phyloP scores from a whole-genome alignment of 2,113 vertebrate genomes.

The Myrmecobius fasciatus region DNA sequence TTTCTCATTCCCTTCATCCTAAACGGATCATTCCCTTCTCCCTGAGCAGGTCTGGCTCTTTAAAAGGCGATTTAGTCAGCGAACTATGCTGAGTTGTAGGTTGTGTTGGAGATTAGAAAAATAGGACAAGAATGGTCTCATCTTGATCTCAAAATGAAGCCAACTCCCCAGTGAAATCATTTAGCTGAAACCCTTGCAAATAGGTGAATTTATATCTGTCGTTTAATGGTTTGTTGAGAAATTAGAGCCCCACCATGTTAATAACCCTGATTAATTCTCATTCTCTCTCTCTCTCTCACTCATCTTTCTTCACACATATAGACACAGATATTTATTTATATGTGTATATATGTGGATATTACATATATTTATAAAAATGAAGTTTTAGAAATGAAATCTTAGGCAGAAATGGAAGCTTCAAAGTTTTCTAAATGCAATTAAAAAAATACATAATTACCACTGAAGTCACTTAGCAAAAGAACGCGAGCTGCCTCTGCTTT shows the following conservation, averaged over 20 bases:
- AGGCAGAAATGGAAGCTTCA: slow-evolving; percentile 81
- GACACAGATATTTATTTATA: neutral
- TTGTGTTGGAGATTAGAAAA: slow-evolving; percentile 81
- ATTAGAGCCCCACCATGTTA: slow-evolving; percentile 88
- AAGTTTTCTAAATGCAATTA: slow-evolving; percentile 93
- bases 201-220: slow-evolving; percentile 97
- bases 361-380: slow-evolving; percentile 81
- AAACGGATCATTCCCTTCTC: neutral
- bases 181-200: slow-evolving; percentile 95
- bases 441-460: slow-evolving; percentile 98
- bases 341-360: neutral
- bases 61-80: slow-evolving; percentile 26
- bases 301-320: neutral
- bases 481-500: slow-evolving; percentile 86
- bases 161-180: slow-evolving; percentile 93
- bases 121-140: slow-evolving; percentile 88
- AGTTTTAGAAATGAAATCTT: slow-evolving; percentile 87
- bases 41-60: slow-evolving; percentile 48
- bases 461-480: slow-evolving; percentile 92
- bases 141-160: slow-evolving; percentile 87
- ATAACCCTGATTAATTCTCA: slow-evolving; percentile 90
- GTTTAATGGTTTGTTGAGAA: slow-evolving; percentile 96
- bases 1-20: slow-evolving; percentile 12
- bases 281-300: neutral
- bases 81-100: slow-evolving; percentile 42